phyloP scores from a whole-genome alignment of 2,113 vertebrate genomes.

The Pomatorhinus ruficollis region DNA sequence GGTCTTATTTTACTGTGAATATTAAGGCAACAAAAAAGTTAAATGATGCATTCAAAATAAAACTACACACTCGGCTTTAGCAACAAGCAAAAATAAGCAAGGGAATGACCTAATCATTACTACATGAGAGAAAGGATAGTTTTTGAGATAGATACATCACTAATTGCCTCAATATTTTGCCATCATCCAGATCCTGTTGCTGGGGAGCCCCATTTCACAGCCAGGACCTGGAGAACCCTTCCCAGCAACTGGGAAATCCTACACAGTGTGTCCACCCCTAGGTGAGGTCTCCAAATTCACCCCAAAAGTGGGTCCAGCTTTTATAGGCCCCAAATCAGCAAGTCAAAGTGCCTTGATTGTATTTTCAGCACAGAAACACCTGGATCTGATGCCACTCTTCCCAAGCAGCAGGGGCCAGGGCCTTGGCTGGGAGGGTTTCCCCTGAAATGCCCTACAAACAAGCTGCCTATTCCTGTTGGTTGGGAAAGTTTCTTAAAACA shows the following conservation, averaged over 20 bases:
- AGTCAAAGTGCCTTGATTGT: not conserved
- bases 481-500: not conserved
- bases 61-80: not conserved
- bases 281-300: not conserved
- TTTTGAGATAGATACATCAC: not conserved
- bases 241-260: not conserved
- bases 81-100: not conserved
- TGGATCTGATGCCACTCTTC: not conserved
- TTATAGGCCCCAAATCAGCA: not conserved
- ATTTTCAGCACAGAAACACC: not conserved
- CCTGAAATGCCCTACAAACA: not conserved
- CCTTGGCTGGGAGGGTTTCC: not conserved
- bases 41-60: not conserved
- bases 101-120: not conserved
- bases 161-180: not conserved
- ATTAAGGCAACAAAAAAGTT: not conserved
- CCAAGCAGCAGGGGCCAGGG: not conserved
- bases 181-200: not conserved
- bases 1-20: not conserved
- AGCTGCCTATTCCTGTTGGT: fast-evolving
- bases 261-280: no score
- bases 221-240: not conserved
- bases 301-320: not conserved
- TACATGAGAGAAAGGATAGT: not conserved
- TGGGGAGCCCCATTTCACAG: not conserved